Evolutionary conservation across 2,113 vertebrate species (phyloP).

Genomic region (Cephalopholis sonnerati): DNA sequence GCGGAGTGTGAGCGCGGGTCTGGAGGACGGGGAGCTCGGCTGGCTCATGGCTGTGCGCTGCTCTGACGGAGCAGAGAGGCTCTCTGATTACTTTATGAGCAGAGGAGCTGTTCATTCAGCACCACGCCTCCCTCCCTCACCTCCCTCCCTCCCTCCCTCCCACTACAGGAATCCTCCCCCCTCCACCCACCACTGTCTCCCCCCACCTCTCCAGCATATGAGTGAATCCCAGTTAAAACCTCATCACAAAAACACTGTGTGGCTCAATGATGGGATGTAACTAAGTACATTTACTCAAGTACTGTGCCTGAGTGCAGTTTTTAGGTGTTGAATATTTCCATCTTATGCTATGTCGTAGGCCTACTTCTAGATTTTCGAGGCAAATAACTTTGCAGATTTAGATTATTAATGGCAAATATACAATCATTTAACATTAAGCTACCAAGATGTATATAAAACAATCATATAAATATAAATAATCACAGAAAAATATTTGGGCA

Average conservation of each 20-base stretch:
- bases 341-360: too few relatives aligned
- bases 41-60: slow-evolving; percentile 88
- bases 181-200: background rate
- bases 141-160: background rate
- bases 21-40: slow-evolving; percentile 85
- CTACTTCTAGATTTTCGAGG: too few relatives aligned
- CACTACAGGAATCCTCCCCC: slow-evolving; percentile 41
- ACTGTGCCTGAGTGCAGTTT: too few relatives aligned
- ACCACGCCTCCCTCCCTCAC: slow-evolving; percentile 80
- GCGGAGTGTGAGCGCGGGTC: slow-evolving; percentile 77
- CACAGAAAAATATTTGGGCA: too few relatives aligned
- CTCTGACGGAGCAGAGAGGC: slow-evolving; percentile 62
- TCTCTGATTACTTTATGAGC: slow-evolving; percentile 77
- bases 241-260: background rate
- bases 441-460: too few relatives aligned
- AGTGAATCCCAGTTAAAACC: slow-evolving; percentile 1
- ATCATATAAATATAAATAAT: too few relatives aligned
- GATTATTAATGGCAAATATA: too few relatives aligned
- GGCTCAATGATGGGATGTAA: background rate
- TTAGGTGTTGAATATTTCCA: too few relatives aligned
- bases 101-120: slow-evolving; percentile 93
- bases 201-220: background rate
- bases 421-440: too few relatives aligned
- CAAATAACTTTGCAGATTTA: too few relatives aligned
- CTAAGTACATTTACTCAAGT: background rate